phyloP scores from a whole-genome alignment of 2,888 invertebrate genomes.

The Orthosia gracilis region DNA sequence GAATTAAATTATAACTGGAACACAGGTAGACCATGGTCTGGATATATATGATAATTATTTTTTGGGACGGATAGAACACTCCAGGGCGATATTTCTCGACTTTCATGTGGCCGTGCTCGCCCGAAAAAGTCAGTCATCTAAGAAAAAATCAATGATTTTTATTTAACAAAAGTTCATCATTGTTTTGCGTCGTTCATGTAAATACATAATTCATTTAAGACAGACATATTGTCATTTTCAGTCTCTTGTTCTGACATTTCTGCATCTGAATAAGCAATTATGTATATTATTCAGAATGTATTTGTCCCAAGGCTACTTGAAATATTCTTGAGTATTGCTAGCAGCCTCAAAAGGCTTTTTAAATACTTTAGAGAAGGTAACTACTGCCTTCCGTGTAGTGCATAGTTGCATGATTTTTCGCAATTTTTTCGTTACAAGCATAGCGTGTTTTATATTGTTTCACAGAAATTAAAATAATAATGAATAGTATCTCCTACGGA shows the following conservation, averaged over 20 bases:
- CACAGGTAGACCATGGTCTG: no score
- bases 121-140: no score
- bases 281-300: background rate
- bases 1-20: no score
- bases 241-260: background rate
- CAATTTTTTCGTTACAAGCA: constrained; percentile 21
- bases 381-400: constrained; percentile 27
- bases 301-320: constrained; percentile 13
- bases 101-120: no score
- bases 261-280: constrained; percentile 40
- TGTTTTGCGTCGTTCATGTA: background rate
- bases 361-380: constrained; percentile 11
- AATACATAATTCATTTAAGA: constrained; percentile 12
- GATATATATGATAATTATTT: no score
- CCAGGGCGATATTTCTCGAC: no score
- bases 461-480: constrained; percentile 7
- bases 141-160: no score
- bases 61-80: no score
- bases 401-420: constrained; percentile 43
- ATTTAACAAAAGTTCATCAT: background rate
- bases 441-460: constrained; percentile 6
- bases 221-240: background rate
- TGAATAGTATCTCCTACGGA: background rate
- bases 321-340: constrained; percentile 1
- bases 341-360: constrained; percentile 6